Base-by-base conservation (phyloP, 2,797 vertebrate genomes). In the Phaenicophaeus curvirostris region DNA sequence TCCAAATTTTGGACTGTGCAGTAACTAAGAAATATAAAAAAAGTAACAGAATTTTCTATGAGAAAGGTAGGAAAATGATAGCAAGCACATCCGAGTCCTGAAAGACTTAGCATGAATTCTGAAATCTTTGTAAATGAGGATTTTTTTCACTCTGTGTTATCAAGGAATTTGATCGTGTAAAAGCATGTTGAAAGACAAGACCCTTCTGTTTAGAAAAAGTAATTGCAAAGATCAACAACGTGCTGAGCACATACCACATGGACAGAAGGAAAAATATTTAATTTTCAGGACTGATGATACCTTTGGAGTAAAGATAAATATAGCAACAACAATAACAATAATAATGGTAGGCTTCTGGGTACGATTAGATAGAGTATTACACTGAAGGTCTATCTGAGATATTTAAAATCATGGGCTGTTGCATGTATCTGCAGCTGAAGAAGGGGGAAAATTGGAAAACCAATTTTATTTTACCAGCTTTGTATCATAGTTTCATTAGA, bases 1-100 rank as follows among this genome's bases (percentile, higher is more conserved):
- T 15, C 48, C 30, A 96, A 97, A 97, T 86, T 97, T 97, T 95
- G 73, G 54, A 91, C 87, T 61, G 27, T 92, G 27, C 54, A 31
- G 27, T 87, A 88, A 61, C 75, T 76, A 86, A 89, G 87, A 88
- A 86, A 85, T 75, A 55, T 44, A 54, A 46, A 48, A 44, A 54
- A 93, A 89, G 51, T 10, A 15, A 18, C 27, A 59, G 8, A 65
- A 66, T 91, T 91, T 81, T 91, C 35, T 33, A 6, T 51, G 11
- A 74, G 21, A 79, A 91, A 66, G 19, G 42, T 63, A 31, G 5
- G 37, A 17, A 91, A 94, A 76, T 46, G 4, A 62, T 11, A 90
- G 14, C 8, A 91, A 89, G 80, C 65, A 57, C 8, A 48, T 42
- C 31, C 31, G 46, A 85, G 53, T 17, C 41, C 28, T 42, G n/a